Conservation (phyloP, 64 coral and sea anemone species). For the Porites lutea region DNA sequence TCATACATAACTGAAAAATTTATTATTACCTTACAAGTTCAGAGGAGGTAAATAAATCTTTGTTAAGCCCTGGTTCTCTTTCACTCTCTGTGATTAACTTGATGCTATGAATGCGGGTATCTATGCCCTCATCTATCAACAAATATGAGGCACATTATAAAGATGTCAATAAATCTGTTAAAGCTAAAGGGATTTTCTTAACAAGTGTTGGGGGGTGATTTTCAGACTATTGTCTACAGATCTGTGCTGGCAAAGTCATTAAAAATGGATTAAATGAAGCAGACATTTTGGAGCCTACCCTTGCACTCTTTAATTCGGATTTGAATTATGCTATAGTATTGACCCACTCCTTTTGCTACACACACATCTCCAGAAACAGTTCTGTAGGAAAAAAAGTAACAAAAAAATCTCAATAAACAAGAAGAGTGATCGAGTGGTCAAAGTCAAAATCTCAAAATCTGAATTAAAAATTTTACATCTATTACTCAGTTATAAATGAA, state of each 20-base stretch:
- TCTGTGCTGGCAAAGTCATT: too few relatives aligned
- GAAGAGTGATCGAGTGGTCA: not conserved
- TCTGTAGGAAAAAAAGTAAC: not conserved
- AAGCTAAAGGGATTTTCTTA: too few relatives aligned
- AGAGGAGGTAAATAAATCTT: slow-evolving; percentile 74
- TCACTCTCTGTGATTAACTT: slow-evolving; percentile 94
- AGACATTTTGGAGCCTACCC: slow-evolving; percentile 37
- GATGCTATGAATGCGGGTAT: slow-evolving; percentile 91
- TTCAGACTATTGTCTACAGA: too few relatives aligned
- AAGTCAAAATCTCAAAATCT: not conserved
- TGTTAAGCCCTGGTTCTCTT: slow-evolving; percentile 93
- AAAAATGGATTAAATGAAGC: too few relatives aligned
- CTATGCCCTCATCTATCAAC: slow-evolving; percentile 94
- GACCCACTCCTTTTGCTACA: slow-evolving; percentile 80
- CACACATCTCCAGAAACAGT: slow-evolving; percentile 89
- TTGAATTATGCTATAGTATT: slow-evolving; percentile 83
- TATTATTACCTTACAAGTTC: slow-evolving; percentile 80
- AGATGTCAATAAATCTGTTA: too few relatives aligned
- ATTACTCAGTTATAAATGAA: not conserved
- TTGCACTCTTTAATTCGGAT: slow-evolving; percentile 98
- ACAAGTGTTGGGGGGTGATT: too few relatives aligned
- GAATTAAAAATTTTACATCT: not conserved
- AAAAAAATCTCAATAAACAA: not conserved
- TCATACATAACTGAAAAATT: not conserved
- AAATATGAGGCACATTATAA: not conserved